phyloP scores from a whole-genome alignment of 2,888 invertebrate species.

The Agrilus cyanescens region DNA sequence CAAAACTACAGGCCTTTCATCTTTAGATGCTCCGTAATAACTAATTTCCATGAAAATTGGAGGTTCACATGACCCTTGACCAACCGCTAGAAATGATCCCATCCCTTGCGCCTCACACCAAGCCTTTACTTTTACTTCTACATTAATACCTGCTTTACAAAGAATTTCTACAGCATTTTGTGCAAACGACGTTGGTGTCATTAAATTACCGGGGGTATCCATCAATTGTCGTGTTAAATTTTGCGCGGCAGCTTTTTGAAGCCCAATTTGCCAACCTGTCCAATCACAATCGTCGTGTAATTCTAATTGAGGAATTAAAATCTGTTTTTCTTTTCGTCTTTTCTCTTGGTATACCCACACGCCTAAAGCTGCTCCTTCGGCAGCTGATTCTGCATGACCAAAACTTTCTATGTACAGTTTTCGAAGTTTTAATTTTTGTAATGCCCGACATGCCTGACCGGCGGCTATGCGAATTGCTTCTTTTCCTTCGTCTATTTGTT shows the following conservation, averaged over 20 bases:
- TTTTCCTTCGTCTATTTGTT: slow-evolving; percentile 60
- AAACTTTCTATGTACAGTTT: slow-evolving; percentile 62
- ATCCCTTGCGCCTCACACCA: slow-evolving; percentile 72
- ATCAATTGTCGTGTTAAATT: slow-evolving; percentile 65
- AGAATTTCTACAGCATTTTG: slow-evolving; percentile 51
- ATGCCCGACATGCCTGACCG: slow-evolving; percentile 45
- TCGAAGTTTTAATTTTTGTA: slow-evolving; percentile 42
- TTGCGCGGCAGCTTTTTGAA: slow-evolving; percentile 64
- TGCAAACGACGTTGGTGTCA: slow-evolving; percentile 70
- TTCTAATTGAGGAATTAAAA: slow-evolving; percentile 36
- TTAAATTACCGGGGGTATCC: slow-evolving; percentile 68
- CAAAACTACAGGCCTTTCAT: slow-evolving; percentile 55
- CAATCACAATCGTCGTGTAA: slow-evolving; percentile 53
- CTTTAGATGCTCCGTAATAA: slow-evolving; percentile 51
- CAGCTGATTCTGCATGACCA: slow-evolving; percentile 65
- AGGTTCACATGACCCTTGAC: slow-evolving; percentile 65
- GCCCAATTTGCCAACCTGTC: slow-evolving; percentile 61
- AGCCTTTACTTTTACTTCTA: slow-evolving; percentile 52
- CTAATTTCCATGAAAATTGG: slow-evolving; percentile 68
- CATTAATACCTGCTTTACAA: slow-evolving; percentile 45
- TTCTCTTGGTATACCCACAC: slow-evolving; percentile 62
- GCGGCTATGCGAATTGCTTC: slow-evolving; percentile 64
- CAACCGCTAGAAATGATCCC: slow-evolving; percentile 66
- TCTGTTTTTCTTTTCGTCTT: slow-evolving; percentile 33
- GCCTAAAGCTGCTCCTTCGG: slow-evolving; percentile 62